Conservation (phyloP, 2,797 vertebrate species). For the Fundulus diaphanus region DNA sequence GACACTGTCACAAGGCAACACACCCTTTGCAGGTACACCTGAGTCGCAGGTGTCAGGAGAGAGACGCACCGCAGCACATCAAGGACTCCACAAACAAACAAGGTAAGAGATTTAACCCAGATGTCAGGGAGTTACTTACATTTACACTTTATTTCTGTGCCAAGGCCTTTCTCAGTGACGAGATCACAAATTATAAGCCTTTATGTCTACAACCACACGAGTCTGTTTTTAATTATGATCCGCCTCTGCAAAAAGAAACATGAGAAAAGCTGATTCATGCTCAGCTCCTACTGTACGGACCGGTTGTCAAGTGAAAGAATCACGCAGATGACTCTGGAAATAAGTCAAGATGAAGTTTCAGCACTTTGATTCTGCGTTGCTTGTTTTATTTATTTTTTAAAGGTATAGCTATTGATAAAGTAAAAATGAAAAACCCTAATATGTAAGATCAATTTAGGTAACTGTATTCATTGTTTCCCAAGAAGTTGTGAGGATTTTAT, state of each 20-base stretch:
- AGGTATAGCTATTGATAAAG: no score
- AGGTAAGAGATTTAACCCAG: constrained; percentile 57
- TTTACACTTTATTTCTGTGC: background rate
- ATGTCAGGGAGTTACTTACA: constrained; percentile 31
- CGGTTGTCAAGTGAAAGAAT: background rate
- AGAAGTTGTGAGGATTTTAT: no score
- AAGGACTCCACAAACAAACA: constrained; percentile 7
- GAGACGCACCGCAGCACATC: constrained; percentile 8
- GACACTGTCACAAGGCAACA: constrained; percentile 36
- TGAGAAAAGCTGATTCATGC: background rate
- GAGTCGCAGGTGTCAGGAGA: constrained; percentile 49
- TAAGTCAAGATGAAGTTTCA: background rate
- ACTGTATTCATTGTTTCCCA: no score
- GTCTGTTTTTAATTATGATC: background rate
- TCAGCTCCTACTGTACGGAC: background rate
- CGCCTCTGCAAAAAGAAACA: background rate
- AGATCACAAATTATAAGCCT: background rate
- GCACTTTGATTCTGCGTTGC: background rate
- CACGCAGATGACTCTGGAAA: background rate
- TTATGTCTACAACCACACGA: background rate
- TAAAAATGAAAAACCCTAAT: no score
- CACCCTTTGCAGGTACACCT: constrained; percentile 36
- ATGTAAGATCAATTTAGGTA: no score
- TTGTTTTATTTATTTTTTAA: background rate
- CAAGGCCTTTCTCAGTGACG: background rate